A percentile compares a stretch with the other conserved stretches of the same genome.
Conservation (phyloP, 1,140 invertebrate species). For the Nasonia longicornis region DNA sequence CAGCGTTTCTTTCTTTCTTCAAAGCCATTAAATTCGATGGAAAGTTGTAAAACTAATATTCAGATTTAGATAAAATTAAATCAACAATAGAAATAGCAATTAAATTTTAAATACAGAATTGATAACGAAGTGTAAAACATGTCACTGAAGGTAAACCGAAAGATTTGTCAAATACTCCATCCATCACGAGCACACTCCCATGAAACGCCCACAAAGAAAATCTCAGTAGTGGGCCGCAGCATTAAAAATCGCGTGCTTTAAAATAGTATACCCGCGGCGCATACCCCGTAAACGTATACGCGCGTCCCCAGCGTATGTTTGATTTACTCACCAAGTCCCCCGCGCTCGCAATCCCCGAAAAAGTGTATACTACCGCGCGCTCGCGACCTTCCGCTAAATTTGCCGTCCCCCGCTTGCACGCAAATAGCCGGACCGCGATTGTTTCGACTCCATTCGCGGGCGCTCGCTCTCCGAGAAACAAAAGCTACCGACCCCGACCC, state of each 20-base stretch:
- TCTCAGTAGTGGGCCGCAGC: background rate
- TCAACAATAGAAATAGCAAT: no score
- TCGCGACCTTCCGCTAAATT: constrained; percentile 35
- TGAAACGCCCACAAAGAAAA: background rate
- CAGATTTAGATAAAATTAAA: no score
- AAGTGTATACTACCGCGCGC: background rate
- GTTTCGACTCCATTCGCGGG: background rate
- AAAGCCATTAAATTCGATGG: background rate
- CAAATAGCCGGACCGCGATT: constrained; percentile 19
- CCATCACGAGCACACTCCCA: background rate
- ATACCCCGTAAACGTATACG: background rate
- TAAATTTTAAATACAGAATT: no score
- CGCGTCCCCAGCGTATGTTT: background rate
- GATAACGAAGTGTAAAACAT: no score
- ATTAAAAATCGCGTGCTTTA: background rate
- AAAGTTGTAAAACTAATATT: background rate
- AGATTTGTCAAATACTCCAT: no score
- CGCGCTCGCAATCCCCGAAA: background rate
- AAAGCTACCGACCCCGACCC: background rate
- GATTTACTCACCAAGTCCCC: constrained; percentile 8
- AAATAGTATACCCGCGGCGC: background rate
- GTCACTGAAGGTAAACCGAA: no score
- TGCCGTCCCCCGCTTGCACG: constrained; percentile 1
- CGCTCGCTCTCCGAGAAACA: background rate
- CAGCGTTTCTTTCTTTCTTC: background rate